These are phyloP conservation scores for Ranitomeya imitator DNA, from an alignment of 2,113 vertebrate species.

Conservation along the genomic window DNA sequence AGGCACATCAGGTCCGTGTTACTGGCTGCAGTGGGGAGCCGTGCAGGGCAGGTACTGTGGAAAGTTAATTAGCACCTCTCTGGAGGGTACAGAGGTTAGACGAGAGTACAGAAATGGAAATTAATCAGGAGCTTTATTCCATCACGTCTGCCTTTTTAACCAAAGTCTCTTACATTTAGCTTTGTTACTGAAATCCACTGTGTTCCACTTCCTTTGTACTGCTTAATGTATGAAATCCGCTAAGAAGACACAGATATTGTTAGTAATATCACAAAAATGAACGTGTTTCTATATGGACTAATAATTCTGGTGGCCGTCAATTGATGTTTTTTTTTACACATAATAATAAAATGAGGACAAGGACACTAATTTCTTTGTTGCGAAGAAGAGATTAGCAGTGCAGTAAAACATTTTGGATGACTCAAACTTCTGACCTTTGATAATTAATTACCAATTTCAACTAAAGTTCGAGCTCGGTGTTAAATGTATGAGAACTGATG, in stretches of 20 bases:
- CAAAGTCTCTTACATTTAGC: constrained; percentile 1
- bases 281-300: neutral
- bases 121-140: constrained; percentile 44
- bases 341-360: neutral
- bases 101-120: constrained; percentile 49
- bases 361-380: neutral
- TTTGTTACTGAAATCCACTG: constrained; percentile 15
- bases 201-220: neutral
- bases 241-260: neutral
- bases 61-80: constrained; percentile 59
- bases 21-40: constrained; percentile 44
- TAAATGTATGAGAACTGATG: neutral
- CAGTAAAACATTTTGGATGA: neutral
- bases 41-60: constrained; percentile 44
- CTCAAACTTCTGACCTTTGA: neutral
- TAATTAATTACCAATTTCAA: neutral
- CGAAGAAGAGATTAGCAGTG: too few relatives aligned
- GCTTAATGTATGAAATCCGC: neutral
- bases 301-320: neutral
- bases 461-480: neutral
- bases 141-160: neutral
- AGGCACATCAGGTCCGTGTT: constrained; percentile 51
- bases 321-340: neutral
- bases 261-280: neutral
- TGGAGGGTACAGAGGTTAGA: constrained; percentile 51